Evolutionary conservation across 2,113 vertebrate species (phyloP), one percentile per base, ranked within the genome.

Genomic region (Reinhardtius hippoglossoides): DNA sequence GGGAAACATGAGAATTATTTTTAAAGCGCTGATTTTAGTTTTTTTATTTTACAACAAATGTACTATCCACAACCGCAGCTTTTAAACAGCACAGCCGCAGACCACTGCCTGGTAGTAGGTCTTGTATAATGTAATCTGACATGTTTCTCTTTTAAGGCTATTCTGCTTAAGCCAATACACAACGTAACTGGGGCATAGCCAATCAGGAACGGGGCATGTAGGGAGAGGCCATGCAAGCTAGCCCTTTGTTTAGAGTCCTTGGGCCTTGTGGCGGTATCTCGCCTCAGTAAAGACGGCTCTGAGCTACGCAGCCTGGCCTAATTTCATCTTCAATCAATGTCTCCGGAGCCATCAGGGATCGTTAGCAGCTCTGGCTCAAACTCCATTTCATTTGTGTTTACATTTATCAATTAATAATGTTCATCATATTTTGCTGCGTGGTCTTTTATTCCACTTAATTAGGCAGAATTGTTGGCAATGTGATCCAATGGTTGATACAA

Each of bases 321-420:
- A 89, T 91, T 94, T 94, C 91, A 93, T 91, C 88, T 93, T 90
- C 89, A 91, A 93, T 94, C 93, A 94, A 83, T 72, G 69, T 92
- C 88, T 91, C 68, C 81, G 65, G 63, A 86, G 79, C 82, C 84
- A 78, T 88, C 86, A 80, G 84, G 72, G 73, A 87, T 83, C 83
- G 90, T 80, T 74, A 84, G 76, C 80, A 78, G 74, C 83, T 84
- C 68, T 2, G 57, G 66, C 69, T 84, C 62, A 55, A n/a, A n/a
- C 71, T 35, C 21, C 52, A 56, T 82, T 85, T 75, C n/a, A 57
- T 78, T 78, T 78, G 65, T 74, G 56, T 85, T 83, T 66, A 50
- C 48, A 20, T 80, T 67, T 35, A 79, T 86, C 54, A 77, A 68
- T 83, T 87, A 46, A 24, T 78, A 46, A 81, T 68, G 48, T 60